A percentile compares a stretch with the other conserved stretches of the same genome.
Conservation (phyloP, 2,888 invertebrate genomes). For the Aquatica leii region DNA sequence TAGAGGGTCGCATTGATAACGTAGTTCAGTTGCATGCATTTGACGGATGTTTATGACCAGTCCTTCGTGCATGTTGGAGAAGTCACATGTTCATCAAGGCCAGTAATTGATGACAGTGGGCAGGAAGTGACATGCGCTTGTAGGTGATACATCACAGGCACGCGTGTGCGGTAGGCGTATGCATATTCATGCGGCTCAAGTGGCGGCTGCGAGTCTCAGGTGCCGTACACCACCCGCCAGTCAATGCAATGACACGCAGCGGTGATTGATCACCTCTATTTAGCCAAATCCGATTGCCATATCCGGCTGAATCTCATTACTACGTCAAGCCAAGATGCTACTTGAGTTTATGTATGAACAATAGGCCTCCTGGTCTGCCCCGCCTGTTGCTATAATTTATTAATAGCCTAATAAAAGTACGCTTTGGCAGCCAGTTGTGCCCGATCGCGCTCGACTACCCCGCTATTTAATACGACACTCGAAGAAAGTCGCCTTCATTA, state of each 20-base stretch:
- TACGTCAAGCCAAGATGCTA: conserved; percentile 63
- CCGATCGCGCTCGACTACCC: conserved; percentile 50
- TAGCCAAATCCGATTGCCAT: conserved; percentile 61
- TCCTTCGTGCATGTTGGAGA: conserved; percentile 60
- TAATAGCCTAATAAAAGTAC: conserved; percentile 63
- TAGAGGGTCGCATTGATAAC: conserved; percentile 8
- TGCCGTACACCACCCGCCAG: conserved; percentile 54
- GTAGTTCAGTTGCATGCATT: conserved; percentile 46
- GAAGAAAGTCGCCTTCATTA: conserved; percentile 53
- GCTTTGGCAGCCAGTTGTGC: conserved; percentile 56
- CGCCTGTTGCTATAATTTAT: conserved; percentile 63
- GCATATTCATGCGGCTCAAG: conserved; percentile 57
- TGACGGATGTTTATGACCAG: conserved; percentile 59
- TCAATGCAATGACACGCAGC: conserved; percentile 57
- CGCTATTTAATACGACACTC: conserved; percentile 55
- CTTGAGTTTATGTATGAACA: conserved; percentile 62
- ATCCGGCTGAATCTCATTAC: conserved; percentile 62
- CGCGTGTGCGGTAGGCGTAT: conserved; percentile 51
- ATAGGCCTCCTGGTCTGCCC: conserved; percentile 55
- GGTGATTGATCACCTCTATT: conserved; percentile 61
- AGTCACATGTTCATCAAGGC: conserved; percentile 62
- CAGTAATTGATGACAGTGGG: conserved; percentile 61
- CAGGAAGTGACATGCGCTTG: conserved; percentile 52
- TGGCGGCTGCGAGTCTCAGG: conserved; percentile 52
- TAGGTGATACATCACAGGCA: conserved; percentile 51